Evolutionary conservation across 1,140 invertebrate genomes (phyloP).

Genomic region (Drosophila simulans): DNA sequence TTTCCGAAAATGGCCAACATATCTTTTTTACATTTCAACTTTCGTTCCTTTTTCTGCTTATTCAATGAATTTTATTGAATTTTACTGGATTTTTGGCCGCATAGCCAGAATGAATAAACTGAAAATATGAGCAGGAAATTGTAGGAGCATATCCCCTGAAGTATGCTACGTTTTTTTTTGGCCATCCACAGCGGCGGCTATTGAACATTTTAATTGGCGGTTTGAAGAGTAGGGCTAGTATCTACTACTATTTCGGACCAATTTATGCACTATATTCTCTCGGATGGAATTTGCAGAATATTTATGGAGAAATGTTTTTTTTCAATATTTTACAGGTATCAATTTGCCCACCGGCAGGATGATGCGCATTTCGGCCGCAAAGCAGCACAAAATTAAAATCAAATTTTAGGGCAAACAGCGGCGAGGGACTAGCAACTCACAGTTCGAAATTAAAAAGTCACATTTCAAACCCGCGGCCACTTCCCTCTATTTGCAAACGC

Average conservation of each 20-base stretch:
- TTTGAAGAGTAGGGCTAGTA: not conserved
- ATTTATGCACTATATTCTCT: slow-evolving; percentile 12
- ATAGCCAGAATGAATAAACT: not conserved
- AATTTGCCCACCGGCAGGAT: slow-evolving; percentile 34
- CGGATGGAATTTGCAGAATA: not conserved
- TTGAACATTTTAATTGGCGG: slow-evolving; percentile 30
- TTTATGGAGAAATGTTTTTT: not conserved
- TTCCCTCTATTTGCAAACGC: slow-evolving; percentile 23
- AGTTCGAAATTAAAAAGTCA: slow-evolving; percentile 12
- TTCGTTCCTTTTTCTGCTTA: not conserved
- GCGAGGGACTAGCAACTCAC: not conserved
- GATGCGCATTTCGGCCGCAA: slow-evolving; percentile 30
- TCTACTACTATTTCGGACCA: not conserved
- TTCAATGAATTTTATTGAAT: not conserved
- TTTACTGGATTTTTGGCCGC: not conserved
- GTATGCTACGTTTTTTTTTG: slow-evolving; percentile 10
- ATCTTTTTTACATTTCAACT: not conserved
- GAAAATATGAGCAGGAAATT: not conserved
- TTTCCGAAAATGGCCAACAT: not conserved
- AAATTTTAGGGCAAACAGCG: slow-evolving; percentile 41
- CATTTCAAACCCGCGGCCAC: slow-evolving; percentile 2
- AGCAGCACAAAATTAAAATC: slow-evolving; percentile 51
- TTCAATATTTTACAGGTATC: slow-evolving; percentile 35
- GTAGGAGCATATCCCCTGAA: not conserved
- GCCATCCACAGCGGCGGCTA: not conserved